Conservation (phyloP, 2,888 invertebrate genomes). For the Uropetala carovei region DNA sequence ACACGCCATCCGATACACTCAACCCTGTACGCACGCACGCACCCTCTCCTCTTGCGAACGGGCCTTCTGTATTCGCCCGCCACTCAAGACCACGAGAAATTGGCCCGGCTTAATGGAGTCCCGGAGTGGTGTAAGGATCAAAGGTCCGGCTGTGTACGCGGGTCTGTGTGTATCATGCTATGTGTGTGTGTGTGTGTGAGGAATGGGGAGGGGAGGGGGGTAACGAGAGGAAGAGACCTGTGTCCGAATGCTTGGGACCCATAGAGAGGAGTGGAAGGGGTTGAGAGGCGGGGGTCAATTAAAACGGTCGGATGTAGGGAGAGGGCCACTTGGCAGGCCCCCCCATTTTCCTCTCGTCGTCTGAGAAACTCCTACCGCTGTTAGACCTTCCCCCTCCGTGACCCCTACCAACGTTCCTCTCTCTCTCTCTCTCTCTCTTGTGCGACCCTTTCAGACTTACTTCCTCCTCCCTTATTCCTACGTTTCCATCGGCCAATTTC, state of each 20-base stretch:
- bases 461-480: not conserved
- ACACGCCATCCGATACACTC: not conserved
- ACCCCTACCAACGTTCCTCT: too few relatives aligned
- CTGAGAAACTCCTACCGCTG: not conserved
- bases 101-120: slow-evolving; percentile 53
- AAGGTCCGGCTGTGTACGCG: not conserved
- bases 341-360: not conserved
- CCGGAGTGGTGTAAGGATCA: slow-evolving; percentile 36
- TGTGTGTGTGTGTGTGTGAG: not conserved
- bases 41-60: not conserved
- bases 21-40: not conserved
- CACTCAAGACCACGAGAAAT: slow-evolving; percentile 61
- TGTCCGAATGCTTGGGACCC: too few relatives aligned
- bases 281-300: not conserved
- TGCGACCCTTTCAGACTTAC: not conserved
- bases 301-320: slow-evolving; percentile 5
- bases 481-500: not conserved
- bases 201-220: not conserved
- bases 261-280: too few relatives aligned
- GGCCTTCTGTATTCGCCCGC: not conserved
- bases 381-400: not conserved
- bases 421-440: not conserved
- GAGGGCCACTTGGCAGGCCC: slow-evolving; percentile 31
- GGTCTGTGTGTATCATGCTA: not conserved
- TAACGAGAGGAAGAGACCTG: not conserved